Evolutionary conservation across 2,797 vertebrate genomes (phyloP), one percentile per base, ranked within the genome.

Genomic region (Clarias pachynema): DNA sequence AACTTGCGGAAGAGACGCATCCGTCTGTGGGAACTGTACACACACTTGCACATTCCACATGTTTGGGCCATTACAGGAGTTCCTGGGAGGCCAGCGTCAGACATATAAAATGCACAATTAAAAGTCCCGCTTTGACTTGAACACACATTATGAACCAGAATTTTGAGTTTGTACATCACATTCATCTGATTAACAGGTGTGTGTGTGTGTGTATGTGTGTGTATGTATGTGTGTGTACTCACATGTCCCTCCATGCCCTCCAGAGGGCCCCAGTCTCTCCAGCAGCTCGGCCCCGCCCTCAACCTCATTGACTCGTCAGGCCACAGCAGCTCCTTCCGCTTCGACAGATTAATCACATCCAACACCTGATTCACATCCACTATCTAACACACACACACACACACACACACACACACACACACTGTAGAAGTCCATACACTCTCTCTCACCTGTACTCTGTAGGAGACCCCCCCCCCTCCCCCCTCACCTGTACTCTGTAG

Each of bases 171-270:
- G 9, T 24, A 34, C 12, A 49, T n/a, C 40, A 73, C 34, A 37
- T 37, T 0, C 8, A 70, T 10, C 1, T 3, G 2, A 24, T 73
- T 37, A 70, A 70, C 22, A 70, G 4, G 53, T 18, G 53, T 34
- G 75, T 60, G 57, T 69, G 79, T 69, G 73, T 70, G 65, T 40
- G 40, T 40, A 26, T 29, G n/a, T n/a, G n/a, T n/a, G n/a, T n/a
- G n/a, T n/a, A 49, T 20, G 59, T 63, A 1, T 69, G 68, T 40
- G 22, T 37, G 7, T 65, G 26, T 18, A 97, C 98, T 97, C 91
- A 99, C 98, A 93, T 98, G 97, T 95, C 98, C 98, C 95, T 99
- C 98, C 98, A 99, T 99, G 94, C 98, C 98, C 95, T 99, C 97
- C 88, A 96, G 93, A 89, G 98, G 98, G 96, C 96, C 97, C 98